phyloP scores from a whole-genome alignment of 2,888 invertebrate genomes.

The Leptogaster cylindrica region DNA sequence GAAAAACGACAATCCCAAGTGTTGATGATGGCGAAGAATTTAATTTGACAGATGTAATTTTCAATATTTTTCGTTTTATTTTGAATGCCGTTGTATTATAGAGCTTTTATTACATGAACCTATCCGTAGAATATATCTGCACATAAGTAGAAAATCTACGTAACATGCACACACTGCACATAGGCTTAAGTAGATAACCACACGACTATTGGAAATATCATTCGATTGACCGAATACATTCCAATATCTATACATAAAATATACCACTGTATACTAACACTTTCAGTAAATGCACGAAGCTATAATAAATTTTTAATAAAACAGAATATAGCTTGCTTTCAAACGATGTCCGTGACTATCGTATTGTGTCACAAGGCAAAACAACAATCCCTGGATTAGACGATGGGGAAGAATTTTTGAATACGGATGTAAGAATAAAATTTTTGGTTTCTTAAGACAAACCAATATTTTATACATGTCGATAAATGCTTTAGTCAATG shows the following conservation, averaged over 20 bases:
- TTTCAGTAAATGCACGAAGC: slow-evolving; percentile 7
- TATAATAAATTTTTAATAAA: slow-evolving; percentile 21
- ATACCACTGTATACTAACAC: not conserved
- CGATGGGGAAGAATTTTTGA: slow-evolving; percentile 84
- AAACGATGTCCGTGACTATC: slow-evolving; percentile 82
- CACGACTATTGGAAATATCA: no score
- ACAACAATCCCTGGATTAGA: slow-evolving; percentile 89
- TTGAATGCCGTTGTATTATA: not conserved
- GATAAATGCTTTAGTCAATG: not conserved
- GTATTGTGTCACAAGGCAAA: slow-evolving; percentile 93
- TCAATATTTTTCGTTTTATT: slow-evolving; percentile 8
- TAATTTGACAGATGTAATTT: slow-evolving; percentile 78
- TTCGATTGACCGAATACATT: no score
- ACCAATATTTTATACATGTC: slow-evolving; percentile 9
- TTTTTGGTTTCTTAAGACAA: slow-evolving; percentile 16
- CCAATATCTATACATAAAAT: not conserved
- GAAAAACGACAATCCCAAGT: slow-evolving; percentile 89
- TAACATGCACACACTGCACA: no score
- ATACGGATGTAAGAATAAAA: slow-evolving; percentile 76
- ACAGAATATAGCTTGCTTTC: slow-evolving; percentile 75
- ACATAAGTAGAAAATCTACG: not conserved
- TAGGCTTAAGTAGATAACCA: not conserved
- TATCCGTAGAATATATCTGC: not conserved
- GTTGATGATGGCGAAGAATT: slow-evolving; percentile 94
- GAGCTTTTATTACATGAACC: not conserved